A percentile compares a stretch with the other conserved stretches of the same genome.
phyloP scores from a whole-genome alignment of 2,797 vertebrate genomes.

The Pachyuromys duprasi region DNA sequence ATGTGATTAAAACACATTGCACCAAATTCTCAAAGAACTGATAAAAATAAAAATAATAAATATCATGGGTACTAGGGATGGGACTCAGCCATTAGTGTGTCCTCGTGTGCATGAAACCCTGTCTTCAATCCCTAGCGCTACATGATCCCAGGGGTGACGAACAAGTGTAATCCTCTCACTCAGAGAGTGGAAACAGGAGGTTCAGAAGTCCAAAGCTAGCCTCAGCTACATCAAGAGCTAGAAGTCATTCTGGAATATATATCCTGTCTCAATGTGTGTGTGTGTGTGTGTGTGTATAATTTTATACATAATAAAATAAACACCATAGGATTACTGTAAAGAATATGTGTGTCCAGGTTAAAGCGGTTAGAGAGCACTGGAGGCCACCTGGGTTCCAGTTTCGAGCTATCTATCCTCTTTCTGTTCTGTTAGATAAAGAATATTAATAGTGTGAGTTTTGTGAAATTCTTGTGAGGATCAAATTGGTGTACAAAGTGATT shows the following conservation, averaged over 20 bases:
- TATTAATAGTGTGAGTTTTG: not conserved
- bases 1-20: not conserved
- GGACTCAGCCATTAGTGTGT: not conserved
- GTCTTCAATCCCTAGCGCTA: not conserved
- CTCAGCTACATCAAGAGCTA: not conserved
- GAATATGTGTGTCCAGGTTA: not conserved
- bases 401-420: not conserved
- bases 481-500: not conserved
- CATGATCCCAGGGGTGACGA: not conserved
- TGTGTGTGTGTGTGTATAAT: too few species aligned
- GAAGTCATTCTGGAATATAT: not conserved
- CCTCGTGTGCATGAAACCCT: not conserved
- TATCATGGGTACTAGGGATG: not conserved
- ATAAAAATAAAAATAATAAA: not conserved
- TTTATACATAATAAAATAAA: not conserved
- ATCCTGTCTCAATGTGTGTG: not conserved
- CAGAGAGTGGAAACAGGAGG: not conserved
- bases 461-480: not conserved
- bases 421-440: not conserved
- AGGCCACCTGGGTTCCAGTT: not conserved
- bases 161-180: not conserved
- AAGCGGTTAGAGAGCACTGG: not conserved
- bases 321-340: not conserved
- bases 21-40: not conserved
- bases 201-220: not conserved